Conservation (phyloP, 2,888 invertebrate species). For the Mamestra brassicae region DNA sequence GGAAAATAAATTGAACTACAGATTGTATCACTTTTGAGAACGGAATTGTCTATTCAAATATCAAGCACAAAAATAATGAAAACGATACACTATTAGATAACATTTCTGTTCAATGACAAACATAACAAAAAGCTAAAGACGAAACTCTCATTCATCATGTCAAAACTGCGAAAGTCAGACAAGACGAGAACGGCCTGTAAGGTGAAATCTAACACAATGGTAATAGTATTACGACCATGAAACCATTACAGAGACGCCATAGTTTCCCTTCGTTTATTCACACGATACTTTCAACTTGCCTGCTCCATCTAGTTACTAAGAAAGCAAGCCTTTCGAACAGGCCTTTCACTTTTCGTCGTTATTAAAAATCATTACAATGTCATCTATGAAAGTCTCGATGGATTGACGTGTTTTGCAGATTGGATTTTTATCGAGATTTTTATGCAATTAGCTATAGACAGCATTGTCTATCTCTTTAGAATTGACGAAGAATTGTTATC, state of each 20-base stretch:
- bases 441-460: slow-evolving; percentile 25
- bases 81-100: slow-evolving; percentile 5
- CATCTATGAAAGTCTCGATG: slow-evolving; percentile 79
- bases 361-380: slow-evolving; percentile 84
- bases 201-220: slow-evolving; percentile 69
- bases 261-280: slow-evolving; percentile 83
- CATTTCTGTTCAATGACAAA: neutral
- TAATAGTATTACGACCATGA: slow-evolving; percentile 65
- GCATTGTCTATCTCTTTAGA: slow-evolving; percentile 8
- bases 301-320: slow-evolving; percentile 86
- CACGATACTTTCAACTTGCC: slow-evolving; percentile 86
- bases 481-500: neutral
- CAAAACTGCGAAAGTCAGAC: slow-evolving; percentile 56
- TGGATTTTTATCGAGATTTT: slow-evolving; percentile 41
- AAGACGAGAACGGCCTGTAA: slow-evolving; percentile 50
- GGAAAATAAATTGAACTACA: slow-evolving; percentile 20
- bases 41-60: neutral
- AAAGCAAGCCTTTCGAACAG: slow-evolving; percentile 82
- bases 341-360: slow-evolving; percentile 88
- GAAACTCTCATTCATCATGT: slow-evolving; percentile 36
- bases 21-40: slow-evolving; percentile 1
- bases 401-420: slow-evolving; percentile 65
- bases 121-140: slow-evolving; percentile 16
- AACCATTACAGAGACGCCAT: slow-evolving; percentile 68
- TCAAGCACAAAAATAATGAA: neutral